A percentile compares a stretch with the other conserved stretches of the same genome.
phyloP scores from a whole-genome alignment of 2,797 vertebrate species.

The Ctenopoma multispine region DNA sequence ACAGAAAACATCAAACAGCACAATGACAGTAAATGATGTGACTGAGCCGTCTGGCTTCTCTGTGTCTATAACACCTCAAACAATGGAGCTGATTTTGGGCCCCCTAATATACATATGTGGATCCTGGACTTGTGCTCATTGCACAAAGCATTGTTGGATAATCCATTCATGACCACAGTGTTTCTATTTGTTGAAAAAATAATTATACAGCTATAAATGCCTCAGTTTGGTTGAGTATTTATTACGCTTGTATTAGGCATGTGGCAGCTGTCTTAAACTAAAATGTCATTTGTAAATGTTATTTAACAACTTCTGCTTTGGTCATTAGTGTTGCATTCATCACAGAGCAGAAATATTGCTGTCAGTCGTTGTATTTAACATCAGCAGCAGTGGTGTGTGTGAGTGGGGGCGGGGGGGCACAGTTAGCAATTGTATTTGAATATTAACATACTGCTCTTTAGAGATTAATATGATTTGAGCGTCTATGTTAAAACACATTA shows the following conservation, averaged over 20 bases:
- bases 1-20: background rate
- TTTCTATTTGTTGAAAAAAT: background rate
- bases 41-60: background rate
- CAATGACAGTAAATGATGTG: background rate
- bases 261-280: background rate
- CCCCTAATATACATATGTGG: too few relatives aligned
- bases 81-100: too few relatives aligned
- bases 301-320: constrained; percentile 12
- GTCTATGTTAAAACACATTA: constrained; percentile 33
- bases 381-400: constrained; percentile 6
- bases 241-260: background rate
- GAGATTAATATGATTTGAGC: constrained; percentile 27
- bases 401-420: background rate
- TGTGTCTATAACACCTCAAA: too few relatives aligned
- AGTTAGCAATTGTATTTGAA: constrained; percentile 20
- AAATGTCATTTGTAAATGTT: constrained; percentile 2
- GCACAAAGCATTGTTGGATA: background rate
- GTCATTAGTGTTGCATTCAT: constrained; percentile 21
- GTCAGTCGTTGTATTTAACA: constrained; percentile 17
- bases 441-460: constrained; percentile 12
- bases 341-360: constrained; percentile 9
- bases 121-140: background rate
- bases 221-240: background rate
- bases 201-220: background rate
- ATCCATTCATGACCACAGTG: background rate